Evolutionary conservation across 2,888 invertebrate genomes (phyloP).

Genomic region (Dermolepida albohirtum): DNA sequence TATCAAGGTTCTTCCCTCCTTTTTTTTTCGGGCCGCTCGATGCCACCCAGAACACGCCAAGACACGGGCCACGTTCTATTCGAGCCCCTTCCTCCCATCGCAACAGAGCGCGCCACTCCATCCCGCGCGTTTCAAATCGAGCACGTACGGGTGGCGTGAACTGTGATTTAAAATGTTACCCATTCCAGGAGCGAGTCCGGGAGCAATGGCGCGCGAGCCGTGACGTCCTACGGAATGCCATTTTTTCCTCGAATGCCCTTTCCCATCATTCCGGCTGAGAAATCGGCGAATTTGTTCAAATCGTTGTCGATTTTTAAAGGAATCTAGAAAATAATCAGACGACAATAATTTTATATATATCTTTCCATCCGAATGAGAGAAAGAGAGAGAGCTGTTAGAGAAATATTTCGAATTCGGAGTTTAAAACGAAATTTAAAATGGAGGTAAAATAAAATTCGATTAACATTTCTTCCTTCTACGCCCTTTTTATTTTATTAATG

Average conservation of each 20-base stretch:
- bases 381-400: neutral
- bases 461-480: constrained; percentile 13
- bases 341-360: constrained; percentile 37
- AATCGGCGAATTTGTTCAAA: constrained; percentile 37
- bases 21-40: neutral
- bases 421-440: too few species aligned
- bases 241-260: constrained; percentile 40
- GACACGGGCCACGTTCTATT: constrained; percentile 1
- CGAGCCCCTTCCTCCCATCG: neutral
- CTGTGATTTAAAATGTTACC: constrained; percentile 51
- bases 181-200: constrained; percentile 43
- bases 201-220: constrained; percentile 31
- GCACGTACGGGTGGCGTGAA: constrained; percentile 52
- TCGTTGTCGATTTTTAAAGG: constrained; percentile 35
- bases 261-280: constrained; percentile 34
- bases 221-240: constrained; percentile 34
- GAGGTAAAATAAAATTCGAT: constrained; percentile 10
- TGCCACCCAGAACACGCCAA: too few species aligned
- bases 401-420: too few species aligned
- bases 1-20: constrained; percentile 14
- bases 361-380: neutral
- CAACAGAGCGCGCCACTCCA: constrained; percentile 16
- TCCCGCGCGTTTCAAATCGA: constrained; percentile 51
- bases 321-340: constrained; percentile 37
- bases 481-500: too few species aligned